Conservation (phyloP, 2,888 invertebrate genomes). For the Lithophane semibrunnea region DNA sequence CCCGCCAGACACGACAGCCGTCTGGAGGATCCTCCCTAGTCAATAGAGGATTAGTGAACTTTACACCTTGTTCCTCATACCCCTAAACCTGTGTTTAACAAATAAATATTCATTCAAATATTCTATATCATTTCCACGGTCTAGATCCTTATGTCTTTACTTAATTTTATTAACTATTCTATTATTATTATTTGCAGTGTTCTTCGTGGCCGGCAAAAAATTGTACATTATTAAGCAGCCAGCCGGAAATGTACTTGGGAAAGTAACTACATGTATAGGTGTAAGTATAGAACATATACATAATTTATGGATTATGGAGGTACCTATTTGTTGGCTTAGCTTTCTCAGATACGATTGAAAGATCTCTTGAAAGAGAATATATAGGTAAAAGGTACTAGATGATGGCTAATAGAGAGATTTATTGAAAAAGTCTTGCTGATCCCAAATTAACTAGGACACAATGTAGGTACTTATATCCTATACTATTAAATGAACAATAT, state of each 20-base stretch:
- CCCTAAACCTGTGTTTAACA: too few species aligned
- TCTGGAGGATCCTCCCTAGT: too few species aligned
- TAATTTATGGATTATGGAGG: not conserved
- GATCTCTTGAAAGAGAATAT: not conserved
- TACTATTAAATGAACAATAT: too few species aligned
- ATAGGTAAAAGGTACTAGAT: not conserved
- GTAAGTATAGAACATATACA: slow-evolving; percentile 91
- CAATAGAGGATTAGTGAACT: too few species aligned
- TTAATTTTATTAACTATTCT: too few species aligned
- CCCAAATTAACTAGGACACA: not conserved
- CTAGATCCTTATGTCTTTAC: not conserved
- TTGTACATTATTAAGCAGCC: slow-evolving; percentile 95
- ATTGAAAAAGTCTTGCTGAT: not conserved
- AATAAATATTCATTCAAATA: too few species aligned
- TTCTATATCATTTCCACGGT: too few species aligned
- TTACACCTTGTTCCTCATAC: too few species aligned
- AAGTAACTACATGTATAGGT: slow-evolving; percentile 93
- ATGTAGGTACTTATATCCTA: too few species aligned
- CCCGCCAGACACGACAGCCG: too few species aligned
- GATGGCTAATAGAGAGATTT: not conserved
- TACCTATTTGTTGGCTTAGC: not conserved
- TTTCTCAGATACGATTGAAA: not conserved
- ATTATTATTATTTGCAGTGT: slow-evolving; percentile 88
- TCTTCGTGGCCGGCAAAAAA: slow-evolving; percentile 95
- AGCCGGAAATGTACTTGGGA: slow-evolving; percentile 95